Evolutionary conservation across 2,797 vertebrate genomes (phyloP), one percentile per base, ranked within the genome.

Genomic region (Mycteria americana): DNA sequence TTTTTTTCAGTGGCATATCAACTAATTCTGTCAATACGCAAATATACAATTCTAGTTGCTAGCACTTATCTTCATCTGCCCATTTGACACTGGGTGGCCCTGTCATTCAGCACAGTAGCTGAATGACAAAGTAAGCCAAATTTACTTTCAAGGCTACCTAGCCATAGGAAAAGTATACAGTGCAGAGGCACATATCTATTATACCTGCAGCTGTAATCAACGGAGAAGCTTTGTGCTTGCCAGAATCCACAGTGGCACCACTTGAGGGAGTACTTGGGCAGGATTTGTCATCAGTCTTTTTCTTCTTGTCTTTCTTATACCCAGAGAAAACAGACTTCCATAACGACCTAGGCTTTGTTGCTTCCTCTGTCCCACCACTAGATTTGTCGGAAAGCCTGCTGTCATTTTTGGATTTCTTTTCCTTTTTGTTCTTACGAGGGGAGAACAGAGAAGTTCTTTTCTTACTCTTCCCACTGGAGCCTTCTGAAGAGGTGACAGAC

Each of bases 281-380:
- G 0, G 99, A 99, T 92, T 98, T 99, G 31, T 99, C 98, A 1
- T 99, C 99, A 2, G 96, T 53, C 95, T 99, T 99, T 96, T 99
- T 99, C 98, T 99, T 99, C 90, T 99, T 99, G 97, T 99, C 99
- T 96, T 99, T 99, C 97, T 99, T 99, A 97, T 99, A 99, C 13
- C 99, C 99, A 1, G 99, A 99, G 97, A 99, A 99, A 65, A 99
- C 99, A 0, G 99, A 98, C 95, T 99, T 99, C 99, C 99, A 99
- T 80, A 99, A 87, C 0, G 99, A 99, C 97, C 98, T 99, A 95
- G 99, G 99, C 88, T 99, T 99, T 74, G 99, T 97, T 7, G 98
- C 97, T 68, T 99, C 99, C 2, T 99, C 99, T 56, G 96, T 72
- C 15, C 89, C 60, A 17, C 96, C 92, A 67, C 96, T 95, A 79